Evolutionary conservation across 2,888 invertebrate species (phyloP).

Genomic region (Tyria jacobaeae): DNA sequence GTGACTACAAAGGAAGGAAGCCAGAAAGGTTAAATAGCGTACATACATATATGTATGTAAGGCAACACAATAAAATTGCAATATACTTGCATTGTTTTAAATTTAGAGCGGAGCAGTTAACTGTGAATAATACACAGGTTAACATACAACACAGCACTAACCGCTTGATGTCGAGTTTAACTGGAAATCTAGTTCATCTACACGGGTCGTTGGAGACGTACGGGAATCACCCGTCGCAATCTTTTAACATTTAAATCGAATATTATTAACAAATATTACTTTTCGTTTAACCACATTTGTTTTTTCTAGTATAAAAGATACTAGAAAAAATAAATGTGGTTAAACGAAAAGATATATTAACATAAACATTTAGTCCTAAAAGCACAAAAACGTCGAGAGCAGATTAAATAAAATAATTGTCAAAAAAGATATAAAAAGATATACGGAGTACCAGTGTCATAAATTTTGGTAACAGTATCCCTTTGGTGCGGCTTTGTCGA

Average conservation of each 20-base stretch:
- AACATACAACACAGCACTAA: conserved; percentile 41
- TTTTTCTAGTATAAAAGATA: too few relatives aligned
- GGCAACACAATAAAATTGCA: conserved; percentile 18
- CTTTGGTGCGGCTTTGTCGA: conserved; percentile 35
- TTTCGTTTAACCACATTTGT: too few relatives aligned
- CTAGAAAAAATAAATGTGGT: too few relatives aligned
- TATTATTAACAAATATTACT: too few relatives aligned
- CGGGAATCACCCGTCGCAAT: conserved; percentile 62
- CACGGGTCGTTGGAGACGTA: conserved; percentile 70
- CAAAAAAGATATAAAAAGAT: conserved; percentile 5
- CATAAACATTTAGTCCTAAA: too few relatives aligned
- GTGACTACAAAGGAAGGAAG: background rate
- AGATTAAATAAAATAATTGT: background rate
- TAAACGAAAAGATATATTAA: too few relatives aligned
- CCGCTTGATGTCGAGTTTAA: conserved; percentile 59
- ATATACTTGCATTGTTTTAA: conserved; percentile 59
- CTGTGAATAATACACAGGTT: conserved; percentile 56
- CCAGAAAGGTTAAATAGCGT: background rate
- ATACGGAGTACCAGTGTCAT: conserved; percentile 1
- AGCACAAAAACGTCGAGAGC: too few relatives aligned
- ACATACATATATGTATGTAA: background rate
- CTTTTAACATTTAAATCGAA: conserved; percentile 19
- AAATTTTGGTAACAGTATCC: conserved; percentile 25
- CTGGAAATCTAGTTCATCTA: conserved; percentile 77
- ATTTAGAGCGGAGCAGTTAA: conserved; percentile 63